These are phyloP conservation scores for Rana temporaria DNA, from an alignment of 2,113 vertebrate species.

Conservation along the genomic window DNA sequence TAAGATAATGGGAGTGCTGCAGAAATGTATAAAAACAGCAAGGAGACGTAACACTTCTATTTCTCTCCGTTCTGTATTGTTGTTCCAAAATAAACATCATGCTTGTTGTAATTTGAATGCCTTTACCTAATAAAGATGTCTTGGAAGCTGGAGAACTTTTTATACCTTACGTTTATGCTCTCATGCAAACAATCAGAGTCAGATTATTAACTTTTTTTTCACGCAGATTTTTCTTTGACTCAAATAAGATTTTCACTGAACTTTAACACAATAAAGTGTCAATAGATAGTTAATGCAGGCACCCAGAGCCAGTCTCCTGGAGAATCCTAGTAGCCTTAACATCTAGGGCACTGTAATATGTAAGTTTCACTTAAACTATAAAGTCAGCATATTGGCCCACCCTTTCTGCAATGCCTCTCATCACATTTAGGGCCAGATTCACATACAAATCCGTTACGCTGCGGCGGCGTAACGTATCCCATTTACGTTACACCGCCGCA, in stretches of 20 bases:
- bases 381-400: too few species aligned
- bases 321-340: too few species aligned
- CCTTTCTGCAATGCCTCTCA: too few species aligned
- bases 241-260: background rate
- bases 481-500: too few species aligned
- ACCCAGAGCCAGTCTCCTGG: too few species aligned
- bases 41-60: constrained; percentile 24
- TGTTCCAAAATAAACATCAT: constrained; percentile 38
- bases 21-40: background rate
- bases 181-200: background rate
- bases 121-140: constrained; percentile 48
- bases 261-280: too few species aligned
- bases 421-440: too few species aligned
- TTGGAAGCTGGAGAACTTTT: constrained; percentile 11
- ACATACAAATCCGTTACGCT: too few species aligned
- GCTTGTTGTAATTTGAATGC: constrained; percentile 30
- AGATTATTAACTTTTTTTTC: background rate
- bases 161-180: constrained; percentile 18
- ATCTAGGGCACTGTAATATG: too few species aligned
- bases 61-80: constrained; percentile 6
- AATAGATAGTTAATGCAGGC: too few species aligned
- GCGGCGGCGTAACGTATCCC: too few species aligned
- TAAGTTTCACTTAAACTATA: too few species aligned
- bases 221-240: background rate
- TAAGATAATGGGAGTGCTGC: background rate